A percentile compares a stretch with the other conserved stretches of the same genome.
phyloP scores from a whole-genome alignment of 2,113 vertebrate species.

The Macrotus californicus region DNA sequence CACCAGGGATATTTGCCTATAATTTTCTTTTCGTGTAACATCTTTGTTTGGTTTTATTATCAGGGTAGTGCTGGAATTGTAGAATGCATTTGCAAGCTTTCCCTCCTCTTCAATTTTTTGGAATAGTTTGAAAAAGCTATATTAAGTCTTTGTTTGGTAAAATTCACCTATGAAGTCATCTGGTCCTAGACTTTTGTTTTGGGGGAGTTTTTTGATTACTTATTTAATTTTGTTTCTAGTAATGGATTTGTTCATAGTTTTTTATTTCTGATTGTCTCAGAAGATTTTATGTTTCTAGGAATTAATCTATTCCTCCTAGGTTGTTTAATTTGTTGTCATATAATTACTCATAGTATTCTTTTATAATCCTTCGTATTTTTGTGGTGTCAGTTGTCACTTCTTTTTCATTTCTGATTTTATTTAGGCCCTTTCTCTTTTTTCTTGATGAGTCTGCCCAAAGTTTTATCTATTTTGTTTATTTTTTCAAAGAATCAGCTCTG shows the following conservation, averaged over 20 bases:
- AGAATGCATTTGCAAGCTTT: not conserved
- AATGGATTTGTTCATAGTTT: not conserved
- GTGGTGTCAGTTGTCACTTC: not conserved
- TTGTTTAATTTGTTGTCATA: not conserved
- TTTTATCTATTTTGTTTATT: not conserved
- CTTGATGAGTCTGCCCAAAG: not conserved
- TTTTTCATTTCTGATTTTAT: not conserved
- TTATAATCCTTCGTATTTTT: not conserved
- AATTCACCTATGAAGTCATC: not conserved
- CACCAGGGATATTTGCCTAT: too few relatives aligned
- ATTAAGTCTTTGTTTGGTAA: not conserved
- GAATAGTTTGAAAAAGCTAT: not conserved
- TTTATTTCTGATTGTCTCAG: not conserved
- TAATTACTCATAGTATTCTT: not conserved
- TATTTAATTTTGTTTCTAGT: not conserved
- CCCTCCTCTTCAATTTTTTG: not conserved
- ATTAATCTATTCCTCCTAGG: not conserved
- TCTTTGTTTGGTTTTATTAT: not conserved
- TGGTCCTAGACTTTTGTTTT: not conserved
- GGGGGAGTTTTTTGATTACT: not conserved
- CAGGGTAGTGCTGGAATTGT: not conserved
- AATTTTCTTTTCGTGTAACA: too few relatives aligned
- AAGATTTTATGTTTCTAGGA: not conserved
- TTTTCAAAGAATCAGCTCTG: not conserved
- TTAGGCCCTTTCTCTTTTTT: not conserved